Evolutionary conservation across 2,888 invertebrate species (phyloP).

Genomic region (Drosophila affinis): DNA sequence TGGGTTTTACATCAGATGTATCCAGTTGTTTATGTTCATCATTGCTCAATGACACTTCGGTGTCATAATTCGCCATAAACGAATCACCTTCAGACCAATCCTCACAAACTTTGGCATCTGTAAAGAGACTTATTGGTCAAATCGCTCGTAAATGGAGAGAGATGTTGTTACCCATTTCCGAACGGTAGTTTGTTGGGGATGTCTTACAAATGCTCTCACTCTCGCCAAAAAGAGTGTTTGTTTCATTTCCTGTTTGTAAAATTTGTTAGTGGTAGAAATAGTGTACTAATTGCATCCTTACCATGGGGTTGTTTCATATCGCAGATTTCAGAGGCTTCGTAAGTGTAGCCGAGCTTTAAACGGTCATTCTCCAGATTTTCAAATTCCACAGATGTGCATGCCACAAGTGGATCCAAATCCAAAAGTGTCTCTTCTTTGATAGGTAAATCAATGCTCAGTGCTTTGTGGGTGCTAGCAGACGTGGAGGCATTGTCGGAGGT

Average conservation of each 20-base stretch:
- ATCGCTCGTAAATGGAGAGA: not conserved
- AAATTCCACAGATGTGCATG: not conserved
- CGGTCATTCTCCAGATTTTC: too few relatives aligned
- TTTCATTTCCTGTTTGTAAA: constrained; percentile 1
- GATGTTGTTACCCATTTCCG: not conserved
- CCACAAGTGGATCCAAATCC: not conserved
- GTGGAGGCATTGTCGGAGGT: not conserved
- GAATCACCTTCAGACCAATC: constrained; percentile 53
- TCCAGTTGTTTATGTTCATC: not conserved
- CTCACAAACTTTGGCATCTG: constrained; percentile 40
- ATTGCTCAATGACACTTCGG: constrained; percentile 15
- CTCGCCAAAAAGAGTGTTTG: constrained; percentile 31
- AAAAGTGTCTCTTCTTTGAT: not conserved
- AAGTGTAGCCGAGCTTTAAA: too few relatives aligned
- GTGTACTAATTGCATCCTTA: not conserved
- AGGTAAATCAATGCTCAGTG: constrained; percentile 54
- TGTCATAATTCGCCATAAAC: constrained; percentile 18
- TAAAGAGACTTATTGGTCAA: not conserved
- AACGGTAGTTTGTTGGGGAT: not conserved
- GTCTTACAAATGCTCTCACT: not conserved
- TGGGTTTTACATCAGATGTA: not conserved
- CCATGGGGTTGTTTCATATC: constrained; percentile 11
- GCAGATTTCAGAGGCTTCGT: too few relatives aligned
- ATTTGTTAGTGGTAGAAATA: not conserved
- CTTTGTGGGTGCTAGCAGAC: not conserved